These are phyloP conservation scores for Cherax destructor DNA, from an alignment of 1,140 invertebrate genomes.

Conservation along the genomic window DNA sequence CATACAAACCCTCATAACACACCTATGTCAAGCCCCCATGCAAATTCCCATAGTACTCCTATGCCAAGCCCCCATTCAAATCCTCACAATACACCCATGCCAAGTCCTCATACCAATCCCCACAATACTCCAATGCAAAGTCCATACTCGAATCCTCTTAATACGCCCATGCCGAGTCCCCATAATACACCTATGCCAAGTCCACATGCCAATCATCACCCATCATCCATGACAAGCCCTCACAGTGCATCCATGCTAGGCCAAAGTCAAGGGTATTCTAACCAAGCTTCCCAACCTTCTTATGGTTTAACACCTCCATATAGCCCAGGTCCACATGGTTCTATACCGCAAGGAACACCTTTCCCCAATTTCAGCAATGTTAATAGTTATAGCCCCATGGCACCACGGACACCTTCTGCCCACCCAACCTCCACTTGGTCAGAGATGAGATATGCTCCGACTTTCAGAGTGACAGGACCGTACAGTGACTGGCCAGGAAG, in stretches of 20 bases:
- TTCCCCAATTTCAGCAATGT: conserved; percentile 60
- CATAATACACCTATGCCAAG: conserved; percentile 51
- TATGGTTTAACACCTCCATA: conserved; percentile 71
- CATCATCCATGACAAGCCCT: conserved; percentile 49
- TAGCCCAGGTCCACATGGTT: conserved; percentile 69
- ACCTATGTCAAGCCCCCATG: conserved; percentile 43
- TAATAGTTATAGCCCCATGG: conserved; percentile 43
- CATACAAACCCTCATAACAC: conserved; percentile 25
- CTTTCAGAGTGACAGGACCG: conserved; percentile 68
- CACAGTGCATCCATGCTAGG: conserved; percentile 44
- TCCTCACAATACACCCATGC: conserved; percentile 38
- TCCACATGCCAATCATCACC: conserved; percentile 45
- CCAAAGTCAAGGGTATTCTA: conserved; percentile 52
- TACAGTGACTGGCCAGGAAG: conserved; percentile 71
- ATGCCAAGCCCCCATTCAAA: conserved; percentile 56
- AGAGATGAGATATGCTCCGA: conserved; percentile 67
- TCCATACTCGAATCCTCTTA: conserved; percentile 49
- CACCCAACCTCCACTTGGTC: conserved; percentile 70
- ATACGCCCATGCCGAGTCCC: conserved; percentile 44
- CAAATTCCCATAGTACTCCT: conserved; percentile 29
- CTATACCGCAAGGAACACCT: conserved; percentile 62
- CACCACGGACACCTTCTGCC: conserved; percentile 57
- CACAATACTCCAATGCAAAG: conserved; percentile 37
- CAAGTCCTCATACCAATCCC: conserved; percentile 43
- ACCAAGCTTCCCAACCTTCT: conserved; percentile 59